Evolutionary conservation across 2,797 vertebrate species (phyloP), one percentile per base, ranked within the genome.

Genomic region (Tapirus indicus): DNA sequence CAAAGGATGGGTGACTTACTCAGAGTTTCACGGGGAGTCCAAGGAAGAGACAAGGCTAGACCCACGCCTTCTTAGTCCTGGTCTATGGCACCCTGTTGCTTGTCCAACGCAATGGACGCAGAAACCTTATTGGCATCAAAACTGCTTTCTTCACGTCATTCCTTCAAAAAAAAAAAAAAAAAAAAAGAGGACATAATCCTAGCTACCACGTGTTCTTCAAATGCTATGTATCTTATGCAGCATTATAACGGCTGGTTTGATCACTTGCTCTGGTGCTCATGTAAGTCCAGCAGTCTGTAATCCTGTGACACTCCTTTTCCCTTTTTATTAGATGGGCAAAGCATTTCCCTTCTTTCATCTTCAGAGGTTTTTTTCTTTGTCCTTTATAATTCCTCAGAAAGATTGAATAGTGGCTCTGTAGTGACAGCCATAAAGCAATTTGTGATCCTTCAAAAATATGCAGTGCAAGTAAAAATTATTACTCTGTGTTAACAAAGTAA

Each of bases 321-420:
- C 18, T 87, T 95, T 84, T 77, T 84, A 94, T 85, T 91, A 82
- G 85, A 35, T 35, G 86, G 58, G 27, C 88, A 91, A 80, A 91
- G 47, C 27, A 90, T 84, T 95, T 96, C 27, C 12, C 38, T 91
- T 91, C 75, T 97, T 97, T 97, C 78, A 95, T 93, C 78, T 72
- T 93, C 75, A 96, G 78, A 96, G 23, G 11, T 4, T 83, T 78
- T 78, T 84, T 87, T 32, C 38, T 47, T 54, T 74, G 82, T 71
- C 56, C 74, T 97, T 97, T 96, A 77, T 97, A 93, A 96, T 91
- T 95, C 44, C 91, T 97, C 83, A 88, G 52, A 93, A 92, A 93
- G 83, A 89, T 47, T 80, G 56, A 96, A 94, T 14, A 58, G 72
- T 66, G 35, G 32, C 74, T 93, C 68, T 93, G 52, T 56, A 47